Evolutionary conservation across 2,797 vertebrate genomes (phyloP).

Genomic region (Muscicapa comitata): DNA sequence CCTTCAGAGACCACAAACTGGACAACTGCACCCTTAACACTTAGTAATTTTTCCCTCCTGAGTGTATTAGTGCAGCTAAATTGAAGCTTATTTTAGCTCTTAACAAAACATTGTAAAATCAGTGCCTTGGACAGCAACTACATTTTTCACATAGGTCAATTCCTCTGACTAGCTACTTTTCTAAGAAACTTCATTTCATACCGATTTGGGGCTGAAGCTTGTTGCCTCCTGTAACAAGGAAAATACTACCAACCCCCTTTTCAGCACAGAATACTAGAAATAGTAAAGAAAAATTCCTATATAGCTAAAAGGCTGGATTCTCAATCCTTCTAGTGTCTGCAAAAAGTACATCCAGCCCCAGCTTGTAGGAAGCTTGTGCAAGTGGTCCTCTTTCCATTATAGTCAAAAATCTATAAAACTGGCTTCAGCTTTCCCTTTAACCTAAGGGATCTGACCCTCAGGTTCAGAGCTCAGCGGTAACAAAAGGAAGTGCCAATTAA

Average conservation of each 20-base stretch:
- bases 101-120: not conserved
- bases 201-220: not conserved
- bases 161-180: not conserved
- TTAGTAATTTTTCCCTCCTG: not conserved
- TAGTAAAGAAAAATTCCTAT: fast-evolving
- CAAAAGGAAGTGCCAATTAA: constrained; percentile 20
- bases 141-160: not conserved
- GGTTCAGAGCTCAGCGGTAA: not conserved
- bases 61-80: not conserved
- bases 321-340: not conserved
- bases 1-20: not conserved
- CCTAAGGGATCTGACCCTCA: not conserved
- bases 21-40: not conserved
- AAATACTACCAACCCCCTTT: not conserved
- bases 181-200: not conserved
- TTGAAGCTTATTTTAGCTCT: not conserved
- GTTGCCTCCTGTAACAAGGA: not conserved
- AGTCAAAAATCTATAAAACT: not conserved
- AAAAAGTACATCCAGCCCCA: not conserved
- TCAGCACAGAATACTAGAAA: not conserved
- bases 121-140: not conserved
- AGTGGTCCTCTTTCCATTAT: not conserved
- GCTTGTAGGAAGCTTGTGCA: not conserved
- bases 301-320: not conserved
- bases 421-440: not conserved